A percentile compares a stretch with the other conserved stretches of the same genome.
These are phyloP conservation scores for Chloroceryle inda DNA, from an alignment of 2,797 vertebrate genomes.

Conservation along the genomic window DNA sequence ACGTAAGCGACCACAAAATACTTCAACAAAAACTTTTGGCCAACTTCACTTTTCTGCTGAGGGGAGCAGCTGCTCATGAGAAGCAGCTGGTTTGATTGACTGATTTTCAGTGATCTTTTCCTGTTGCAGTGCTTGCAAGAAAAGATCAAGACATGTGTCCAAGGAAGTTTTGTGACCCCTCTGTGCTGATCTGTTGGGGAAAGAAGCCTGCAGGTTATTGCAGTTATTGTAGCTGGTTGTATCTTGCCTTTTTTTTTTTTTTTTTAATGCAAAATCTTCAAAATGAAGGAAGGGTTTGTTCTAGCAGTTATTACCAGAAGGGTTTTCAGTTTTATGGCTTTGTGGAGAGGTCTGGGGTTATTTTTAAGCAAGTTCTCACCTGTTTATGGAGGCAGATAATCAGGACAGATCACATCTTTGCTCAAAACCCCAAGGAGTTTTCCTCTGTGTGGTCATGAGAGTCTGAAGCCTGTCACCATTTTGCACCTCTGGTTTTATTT, in stretches of 20 bases:
- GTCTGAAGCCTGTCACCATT: neutral
- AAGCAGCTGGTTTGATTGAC: neutral
- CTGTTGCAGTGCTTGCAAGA: neutral
- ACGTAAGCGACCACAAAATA: neutral
- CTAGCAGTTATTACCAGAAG: accelerated
- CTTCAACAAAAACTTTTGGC: neutral
- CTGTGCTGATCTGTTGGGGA: neutral
- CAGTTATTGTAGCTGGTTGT: neutral
- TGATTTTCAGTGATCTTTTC: neutral
- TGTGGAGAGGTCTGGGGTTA: neutral
- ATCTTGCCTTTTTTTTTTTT: neutral
- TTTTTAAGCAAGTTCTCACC: neutral
- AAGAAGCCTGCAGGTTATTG: neutral
- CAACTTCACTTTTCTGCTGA: neutral
- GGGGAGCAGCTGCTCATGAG: neutral
- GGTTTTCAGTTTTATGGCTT: neutral
- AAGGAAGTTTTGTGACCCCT: neutral
- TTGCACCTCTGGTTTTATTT: neutral
- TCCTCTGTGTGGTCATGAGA: neutral
- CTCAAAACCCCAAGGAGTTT: neutral
- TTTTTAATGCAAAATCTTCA: neutral
- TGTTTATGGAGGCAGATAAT: neutral
- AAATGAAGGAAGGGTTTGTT: neutral
- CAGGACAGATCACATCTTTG: neutral
- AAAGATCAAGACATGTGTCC: neutral